Conservation (phyloP, 2,797 vertebrate species). For the Furcifer pardalis region DNA sequence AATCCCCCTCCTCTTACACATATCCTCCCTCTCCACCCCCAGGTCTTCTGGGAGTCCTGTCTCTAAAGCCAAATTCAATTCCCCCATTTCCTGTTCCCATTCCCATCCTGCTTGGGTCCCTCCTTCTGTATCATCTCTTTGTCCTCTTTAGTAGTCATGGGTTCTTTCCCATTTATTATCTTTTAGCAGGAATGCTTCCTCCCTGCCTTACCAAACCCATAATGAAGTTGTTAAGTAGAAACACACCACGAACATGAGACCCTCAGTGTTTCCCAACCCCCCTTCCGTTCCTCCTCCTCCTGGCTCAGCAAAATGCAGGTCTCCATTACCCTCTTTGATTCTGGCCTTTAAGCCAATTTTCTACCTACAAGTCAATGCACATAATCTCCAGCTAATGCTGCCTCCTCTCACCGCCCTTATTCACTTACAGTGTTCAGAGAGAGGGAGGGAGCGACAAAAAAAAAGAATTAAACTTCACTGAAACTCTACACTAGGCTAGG, state of each 20-base stretch:
- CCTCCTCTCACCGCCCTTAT: neutral
- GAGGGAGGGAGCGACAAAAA: neutral
- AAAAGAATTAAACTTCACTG: constrained; percentile 18
- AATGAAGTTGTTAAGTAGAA: constrained; percentile 34
- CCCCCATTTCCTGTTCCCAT: constrained; percentile 4
- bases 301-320: constrained; percentile 6
- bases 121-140: neutral
- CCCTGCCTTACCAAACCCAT: neutral
- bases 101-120: neutral
- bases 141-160: neutral
- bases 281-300: neutral
- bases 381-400: constrained; percentile 3
- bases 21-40: neutral
- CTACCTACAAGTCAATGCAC: constrained; percentile 2
- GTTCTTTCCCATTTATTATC: neutral
- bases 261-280: neutral
- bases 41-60: neutral
- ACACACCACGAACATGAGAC: neutral
- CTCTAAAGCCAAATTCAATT: constrained; percentile 8
- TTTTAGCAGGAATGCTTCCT: neutral
- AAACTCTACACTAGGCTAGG: neutral
- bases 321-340: neutral
- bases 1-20: neutral
- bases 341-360: constrained; percentile 25
- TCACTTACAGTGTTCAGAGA: neutral